These are phyloP conservation scores for Xiphophorus couchianus DNA, from an alignment of 2,113 vertebrate genomes.

Conservation along the genomic window DNA sequence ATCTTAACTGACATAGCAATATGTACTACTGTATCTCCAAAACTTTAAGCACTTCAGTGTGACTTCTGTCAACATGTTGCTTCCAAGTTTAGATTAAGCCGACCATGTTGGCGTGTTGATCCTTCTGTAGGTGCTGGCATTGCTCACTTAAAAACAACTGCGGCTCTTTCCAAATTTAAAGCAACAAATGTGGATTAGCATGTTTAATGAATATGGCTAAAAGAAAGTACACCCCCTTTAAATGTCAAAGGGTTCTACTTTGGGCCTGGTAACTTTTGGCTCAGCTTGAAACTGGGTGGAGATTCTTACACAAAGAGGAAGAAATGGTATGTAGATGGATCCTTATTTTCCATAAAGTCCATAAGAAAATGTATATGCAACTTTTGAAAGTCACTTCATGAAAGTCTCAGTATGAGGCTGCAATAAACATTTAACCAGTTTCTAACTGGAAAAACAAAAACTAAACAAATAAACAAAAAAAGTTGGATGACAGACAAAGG, in stretches of 20 bases:
- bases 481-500: no score
- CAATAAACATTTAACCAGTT: no score
- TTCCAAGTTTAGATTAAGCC: no score
- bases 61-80: neutral
- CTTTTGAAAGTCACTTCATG: no score
- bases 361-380: no score
- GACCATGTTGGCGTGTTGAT: neutral
- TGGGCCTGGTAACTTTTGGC: neutral
- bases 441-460: no score
- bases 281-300: neutral
- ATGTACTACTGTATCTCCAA: neutral
- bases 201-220: neutral
- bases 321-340: neutral
- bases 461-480: no score
- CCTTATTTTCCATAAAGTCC: no score
- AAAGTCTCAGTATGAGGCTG: no score
- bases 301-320: neutral
- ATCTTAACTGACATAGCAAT: neutral
- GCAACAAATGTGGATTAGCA: neutral
- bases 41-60: neutral
- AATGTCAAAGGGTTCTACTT: neutral
- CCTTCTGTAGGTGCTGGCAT: neutral
- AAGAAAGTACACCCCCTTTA: neutral
- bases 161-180: neutral
- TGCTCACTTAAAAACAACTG: neutral